Base-by-base conservation (phyloP, 2,797 vertebrate species). In the Oceanodroma leucorhoa region DNA sequence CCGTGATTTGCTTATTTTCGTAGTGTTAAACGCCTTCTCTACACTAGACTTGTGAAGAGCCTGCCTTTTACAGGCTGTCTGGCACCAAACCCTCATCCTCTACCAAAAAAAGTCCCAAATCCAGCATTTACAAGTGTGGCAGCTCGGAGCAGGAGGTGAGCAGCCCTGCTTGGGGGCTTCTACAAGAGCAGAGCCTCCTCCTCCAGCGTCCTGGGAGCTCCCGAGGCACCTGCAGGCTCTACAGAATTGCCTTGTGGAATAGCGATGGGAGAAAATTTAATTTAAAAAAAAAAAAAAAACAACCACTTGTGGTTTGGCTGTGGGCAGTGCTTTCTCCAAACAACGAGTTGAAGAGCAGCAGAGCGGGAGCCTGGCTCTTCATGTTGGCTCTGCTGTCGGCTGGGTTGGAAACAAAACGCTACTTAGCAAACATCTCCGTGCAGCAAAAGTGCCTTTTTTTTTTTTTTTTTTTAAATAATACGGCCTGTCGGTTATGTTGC, bases 331-430 rank as follows among this genome's bases (percentile, higher is more conserved):
- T 34, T 73, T 82, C 53, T 72, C 27, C 53, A 58, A 22, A 21
- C 10, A 34, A 76, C 0, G 4, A 10, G 22, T 16, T 51, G 71
- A 60, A 93, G 53, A 83, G 48, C 24, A 22, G n/a, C 10, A 2
- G 36, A 70, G 57, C 0, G 0, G 27, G 38, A 82, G 5, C 60
- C 22, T 72, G 0, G 0, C 16, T 67, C 54, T 83, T 40, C 0
- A 1, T 62, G 58, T 61, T 1, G 5, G 45, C 26, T 64, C 29
- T 91, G 69, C 69, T 24, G 11, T 38, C 58, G 40, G 34, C 40
- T 87, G 23, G 34, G 26, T 14, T 70, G 46, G 81, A 84, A 91
- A 43, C 45, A 41, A 62, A 89, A 50, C 20, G 6, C 6, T 16
- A 1, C 23, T 36, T 29, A 50, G 46, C 17, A 45, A 11, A n/a